A percentile compares a stretch with the other conserved stretches of the same genome.
Conservation (phyloP, 2,888 invertebrate genomes). For the Diploptera punctata region DNA sequence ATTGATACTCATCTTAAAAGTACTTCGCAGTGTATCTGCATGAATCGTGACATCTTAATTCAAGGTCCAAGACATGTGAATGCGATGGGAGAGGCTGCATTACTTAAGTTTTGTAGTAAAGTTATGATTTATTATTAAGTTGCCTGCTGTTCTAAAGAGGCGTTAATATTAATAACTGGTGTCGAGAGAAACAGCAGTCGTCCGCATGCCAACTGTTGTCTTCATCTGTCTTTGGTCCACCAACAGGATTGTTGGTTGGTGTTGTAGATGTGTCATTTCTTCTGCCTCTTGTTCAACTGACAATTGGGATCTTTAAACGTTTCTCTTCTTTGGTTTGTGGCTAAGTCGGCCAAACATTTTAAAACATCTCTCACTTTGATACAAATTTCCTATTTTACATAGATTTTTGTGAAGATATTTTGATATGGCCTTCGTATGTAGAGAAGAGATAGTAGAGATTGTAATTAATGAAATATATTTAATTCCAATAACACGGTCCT, state of each 20-base stretch:
- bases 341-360: no score
- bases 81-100: not conserved
- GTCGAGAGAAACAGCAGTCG: constrained; percentile 37
- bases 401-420: no score
- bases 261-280: constrained; percentile 17
- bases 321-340: no score
- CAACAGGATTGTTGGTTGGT: not conserved
- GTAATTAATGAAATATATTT: no score
- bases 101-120: not conserved
- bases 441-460: no score
- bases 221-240: constrained; percentile 13
- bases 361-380: no score
- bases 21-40: not conserved
- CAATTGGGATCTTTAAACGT: no score
- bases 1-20: no score
- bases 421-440: no score
- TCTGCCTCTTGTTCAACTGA: no score
- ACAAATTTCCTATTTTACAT: no score
- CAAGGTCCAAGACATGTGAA: constrained; percentile 14
- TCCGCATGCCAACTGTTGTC: constrained; percentile 19
- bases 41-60: constrained; percentile 34
- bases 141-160: constrained; percentile 38
- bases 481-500: no score
- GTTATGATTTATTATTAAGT: constrained; percentile 37
- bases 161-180: constrained; percentile 42